Base-by-base conservation (phyloP, 2,888 invertebrate genomes). In the Antheraea assamensis region DNA sequence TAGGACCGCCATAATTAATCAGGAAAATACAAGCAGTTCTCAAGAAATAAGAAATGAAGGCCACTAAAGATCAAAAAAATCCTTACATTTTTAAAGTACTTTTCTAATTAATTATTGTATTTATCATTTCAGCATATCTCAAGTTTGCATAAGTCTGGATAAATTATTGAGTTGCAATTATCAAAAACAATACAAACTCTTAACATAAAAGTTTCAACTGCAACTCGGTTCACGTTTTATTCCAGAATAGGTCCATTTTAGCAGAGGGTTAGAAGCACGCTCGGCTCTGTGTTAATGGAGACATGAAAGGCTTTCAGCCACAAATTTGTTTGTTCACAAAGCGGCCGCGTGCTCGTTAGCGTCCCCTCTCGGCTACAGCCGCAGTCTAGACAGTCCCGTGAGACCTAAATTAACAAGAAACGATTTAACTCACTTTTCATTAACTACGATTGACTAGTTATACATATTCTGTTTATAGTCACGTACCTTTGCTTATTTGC, bases 291-390 rank as follows among this genome's bases (percentile, higher is more conserved):
- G 42, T 66, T 72, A 74, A 74, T 74, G 66, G 71, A 74, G 74
- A 74, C 68, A 66, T 74, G 47, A 74, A 73, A 73, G 64, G 58
- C 71, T 71, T 52, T 58, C 61, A 61, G 66, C 52, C 74, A 68
- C 74, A 74, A 73, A 74, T 71, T 74, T 74, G 74, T 74, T 74
- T 74, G 71, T 72, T 70, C 73, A 30, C 70, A 52, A 31, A 72
- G 71, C 71, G 74, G 71, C 74, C 64, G 66, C 55, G 24, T 42
- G 74, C 74, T 74, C 71, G 74, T 74, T 74, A 71, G 55, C 71
- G 71, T 31, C 58, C 58, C 58, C 58, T 58, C 24, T 24, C 72
- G 66, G 30, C 68, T 31, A 21, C 49, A 27, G 68, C 68, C 68
- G 35, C 68, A 68, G 68, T 68, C 68, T 68, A 68, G 68, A 68